Evolutionary conservation across 2,113 vertebrate species (phyloP), one percentile per base, ranked within the genome.

Genomic region (Proteles cristata): DNA sequence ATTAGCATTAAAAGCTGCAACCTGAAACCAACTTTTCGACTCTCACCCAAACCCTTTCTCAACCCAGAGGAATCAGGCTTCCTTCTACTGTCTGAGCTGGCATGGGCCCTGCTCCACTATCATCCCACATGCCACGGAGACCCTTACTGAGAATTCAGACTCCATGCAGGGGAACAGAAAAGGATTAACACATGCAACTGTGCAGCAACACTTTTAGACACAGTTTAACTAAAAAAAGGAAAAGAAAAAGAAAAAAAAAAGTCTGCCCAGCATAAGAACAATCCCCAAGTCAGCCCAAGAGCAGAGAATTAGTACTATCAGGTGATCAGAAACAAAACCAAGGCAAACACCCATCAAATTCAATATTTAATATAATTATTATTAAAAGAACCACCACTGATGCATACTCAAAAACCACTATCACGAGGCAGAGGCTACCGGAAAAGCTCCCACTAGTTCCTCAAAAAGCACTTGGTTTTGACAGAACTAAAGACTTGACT

Each of bases 171-270:
- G 99, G 98, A 96, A 98, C 96, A 98, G 98, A 98, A 97, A 97
- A 98, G 98, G 98, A 99, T 99, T 99, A 99, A 99, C 98, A 99
- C 99, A 99, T 99, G 99, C 99, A 98, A 98, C 98, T 99, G 98
- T 98, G 98, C 98, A 99, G 98, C 98, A 98, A 98, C 98, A 97
- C 98, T 99, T 98, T 97, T 96, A 98, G 98, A 99, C 90, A 97
- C 98, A 97, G 93, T 98, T 97, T 98, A 98, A 96, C 96, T 94
- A 25, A 96, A 79, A 68, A 89, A 63, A 98, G 39, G 48, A 45
- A 77, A 76, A 76, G 7, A 45, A 17, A 77, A 98, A 98, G 95
- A 98, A 97, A 50, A 68, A 31, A 87, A 95, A 98, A 98, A 98
- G 97, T 97, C 98, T 98, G 90, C 97, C 98, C 98, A 98, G 98